phyloP scores from a whole-genome alignment of 2,888 invertebrate species.

The Nomada lathburiana region DNA sequence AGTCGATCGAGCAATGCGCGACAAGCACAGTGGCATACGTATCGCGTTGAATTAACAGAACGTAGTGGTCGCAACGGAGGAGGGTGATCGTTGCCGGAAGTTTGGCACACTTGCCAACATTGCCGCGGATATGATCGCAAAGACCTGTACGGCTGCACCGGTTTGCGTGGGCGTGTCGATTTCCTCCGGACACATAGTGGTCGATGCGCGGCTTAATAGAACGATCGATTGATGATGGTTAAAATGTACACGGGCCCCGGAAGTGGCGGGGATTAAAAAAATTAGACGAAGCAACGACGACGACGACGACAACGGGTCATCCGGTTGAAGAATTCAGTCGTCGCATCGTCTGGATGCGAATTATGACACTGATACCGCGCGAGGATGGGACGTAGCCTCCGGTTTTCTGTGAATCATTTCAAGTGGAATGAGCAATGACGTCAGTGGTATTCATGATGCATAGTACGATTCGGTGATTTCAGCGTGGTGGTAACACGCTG shows the following conservation, averaged over 20 bases:
- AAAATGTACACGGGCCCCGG: neutral
- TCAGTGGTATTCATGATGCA: neutral
- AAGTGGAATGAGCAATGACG: neutral
- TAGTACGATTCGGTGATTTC: neutral
- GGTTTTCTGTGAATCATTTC: neutral
- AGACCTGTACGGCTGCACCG: slow-evolving; percentile 53
- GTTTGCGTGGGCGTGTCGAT: slow-evolving; percentile 64
- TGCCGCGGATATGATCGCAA: slow-evolving; percentile 50
- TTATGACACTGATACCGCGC: neutral
- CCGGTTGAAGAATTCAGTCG: neutral
- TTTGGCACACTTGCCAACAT: slow-evolving; percentile 68
- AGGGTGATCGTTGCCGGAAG: slow-evolving; percentile 67
- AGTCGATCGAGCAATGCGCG: neutral
- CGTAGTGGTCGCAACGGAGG: slow-evolving; percentile 47
- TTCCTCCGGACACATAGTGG: slow-evolving; percentile 50
- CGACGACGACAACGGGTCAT: neutral
- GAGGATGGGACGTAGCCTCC: neutral
- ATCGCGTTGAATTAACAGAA: slow-evolving; percentile 52
- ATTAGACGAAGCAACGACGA: neutral
- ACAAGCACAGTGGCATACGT: neutral
- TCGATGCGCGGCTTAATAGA: slow-evolving; percentile 10
- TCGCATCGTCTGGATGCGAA: neutral
- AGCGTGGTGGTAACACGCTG: neutral
- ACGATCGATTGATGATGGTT: neutral
- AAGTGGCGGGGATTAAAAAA: slow-evolving; percentile 15